A percentile compares a stretch with the other conserved stretches of the same genome.
Conservation (phyloP, 64 coral and sea anemone species). For the Platygyra sinensis region DNA sequence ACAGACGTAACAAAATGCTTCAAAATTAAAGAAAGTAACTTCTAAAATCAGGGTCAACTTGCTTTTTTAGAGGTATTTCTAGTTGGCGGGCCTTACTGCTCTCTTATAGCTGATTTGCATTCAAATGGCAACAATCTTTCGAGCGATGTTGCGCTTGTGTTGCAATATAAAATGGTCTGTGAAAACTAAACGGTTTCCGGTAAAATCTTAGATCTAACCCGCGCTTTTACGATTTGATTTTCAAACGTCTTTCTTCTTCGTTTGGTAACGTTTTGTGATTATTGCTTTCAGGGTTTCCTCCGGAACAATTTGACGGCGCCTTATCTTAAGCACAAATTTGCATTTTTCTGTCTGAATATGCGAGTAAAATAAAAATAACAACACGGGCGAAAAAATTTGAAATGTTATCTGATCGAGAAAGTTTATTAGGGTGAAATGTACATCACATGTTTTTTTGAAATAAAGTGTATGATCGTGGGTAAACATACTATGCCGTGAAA, state of each 20-base stretch:
- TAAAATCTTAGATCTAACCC: neutral
- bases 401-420: slow-evolving; percentile 2
- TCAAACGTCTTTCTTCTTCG: too few relatives aligned
- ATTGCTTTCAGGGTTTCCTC: neutral
- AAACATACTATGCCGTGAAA: too few relatives aligned
- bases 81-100: neutral
- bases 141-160: neutral
- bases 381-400: neutral
- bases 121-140: neutral
- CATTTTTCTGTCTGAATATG: neutral
- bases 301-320: neutral
- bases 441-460: too few relatives aligned
- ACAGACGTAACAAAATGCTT: too few relatives aligned
- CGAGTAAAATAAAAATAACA: too few relatives aligned
- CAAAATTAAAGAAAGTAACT: too few relatives aligned
- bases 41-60: too few relatives aligned
- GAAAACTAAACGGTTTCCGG: neutral
- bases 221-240: too few relatives aligned
- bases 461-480: too few relatives aligned
- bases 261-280: neutral
- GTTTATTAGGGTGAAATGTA: neutral
- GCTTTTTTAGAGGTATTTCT: too few relatives aligned
- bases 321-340: neutral
- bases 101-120: slow-evolving; percentile 1
- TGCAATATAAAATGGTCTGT: neutral